These are phyloP conservation scores for Adineta ricciae DNA, from an alignment of 2,888 invertebrate species.

Conservation along the genomic window DNA sequence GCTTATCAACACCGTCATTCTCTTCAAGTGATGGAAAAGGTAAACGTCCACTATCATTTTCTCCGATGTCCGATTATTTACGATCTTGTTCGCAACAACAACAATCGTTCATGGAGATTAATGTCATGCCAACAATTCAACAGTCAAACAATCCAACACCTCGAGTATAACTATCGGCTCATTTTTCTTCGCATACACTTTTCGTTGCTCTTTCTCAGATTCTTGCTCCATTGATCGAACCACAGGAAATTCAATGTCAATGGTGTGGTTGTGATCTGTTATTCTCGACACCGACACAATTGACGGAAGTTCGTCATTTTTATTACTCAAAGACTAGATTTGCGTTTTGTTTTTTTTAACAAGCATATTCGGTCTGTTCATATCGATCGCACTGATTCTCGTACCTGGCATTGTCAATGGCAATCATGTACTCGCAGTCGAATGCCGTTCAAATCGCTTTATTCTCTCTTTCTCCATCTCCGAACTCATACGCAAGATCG, in stretches of 20 bases:
- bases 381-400: not conserved
- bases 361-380: not conserved
- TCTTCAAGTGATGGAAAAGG: not conserved
- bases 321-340: not conserved
- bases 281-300: not conserved
- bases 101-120: not conserved
- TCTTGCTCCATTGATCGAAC: not conserved
- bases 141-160: not conserved
- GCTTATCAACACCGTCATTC: not conserved
- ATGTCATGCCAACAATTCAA: not conserved
- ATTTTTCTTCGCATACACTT: not conserved
- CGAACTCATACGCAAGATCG: constrained; percentile 93
- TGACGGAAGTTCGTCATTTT: not conserved
- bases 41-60: not conserved
- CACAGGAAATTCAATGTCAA: not conserved
- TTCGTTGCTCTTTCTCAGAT: not conserved
- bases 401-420: constrained; percentile 69
- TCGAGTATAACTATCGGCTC: not conserved
- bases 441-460: constrained; percentile 96
- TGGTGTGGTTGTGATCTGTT: not conserved
- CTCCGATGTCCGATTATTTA: not conserved
- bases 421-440: constrained; percentile 85
- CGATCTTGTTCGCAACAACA: not conserved
- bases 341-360: not conserved
- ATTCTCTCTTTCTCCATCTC: constrained; percentile 98